Base-by-base conservation (phyloP, 2,113 vertebrate species). In the Opisthocomus hoazin region DNA sequence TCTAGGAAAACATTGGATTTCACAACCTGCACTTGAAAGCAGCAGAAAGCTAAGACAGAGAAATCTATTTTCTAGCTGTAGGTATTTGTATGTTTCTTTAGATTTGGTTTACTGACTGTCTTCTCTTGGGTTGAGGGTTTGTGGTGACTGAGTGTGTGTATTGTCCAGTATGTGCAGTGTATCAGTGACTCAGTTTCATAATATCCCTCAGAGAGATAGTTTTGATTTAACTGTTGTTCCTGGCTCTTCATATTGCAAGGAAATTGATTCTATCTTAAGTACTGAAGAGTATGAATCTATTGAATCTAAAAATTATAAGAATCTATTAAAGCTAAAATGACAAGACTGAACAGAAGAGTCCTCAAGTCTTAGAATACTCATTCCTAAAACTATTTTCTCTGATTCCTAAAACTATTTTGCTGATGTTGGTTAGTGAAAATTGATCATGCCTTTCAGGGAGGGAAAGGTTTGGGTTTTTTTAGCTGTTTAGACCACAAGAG, bases 291-390 rank as follows among this genome's bases (percentile, higher is more conserved):
- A 61, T 83, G 79, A 95, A 77, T 73, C 58, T 77, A 34, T 41
- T 90, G 63, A 74, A 85, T 50, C 63, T 87, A 82, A 90, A 90
- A 70, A n/a, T n/a, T n/a, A n/a, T n/a, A n/a, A n/a, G n/a, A 91
- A 77, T 73, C 58, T 77, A 34, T 41, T 90, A 58, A 74, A 85
- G 54, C 63, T 87, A 82, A 90, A 90, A 70, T 86, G 90, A 74
- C 0, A 5, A 77, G 71, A n/a, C 39, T 58, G 58, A 90, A 18
- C 39, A 70, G 68, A 85, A 63, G 70, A 80, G 34, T 57, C 64
- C 91, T 45, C 43, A 57, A 48, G 41, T 85, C 61, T 92, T 92
- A 54, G 53, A 83, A 60, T 3, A 73, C 32, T 39, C 41, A 50
- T 90, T 73, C 51, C 37, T 77, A 41, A 41, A 84, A 43, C 58